A percentile compares a stretch with the other conserved stretches of the same genome.
Evolutionary conservation across 2,888 invertebrate species (phyloP).

Genomic region (Melieria picta): DNA sequence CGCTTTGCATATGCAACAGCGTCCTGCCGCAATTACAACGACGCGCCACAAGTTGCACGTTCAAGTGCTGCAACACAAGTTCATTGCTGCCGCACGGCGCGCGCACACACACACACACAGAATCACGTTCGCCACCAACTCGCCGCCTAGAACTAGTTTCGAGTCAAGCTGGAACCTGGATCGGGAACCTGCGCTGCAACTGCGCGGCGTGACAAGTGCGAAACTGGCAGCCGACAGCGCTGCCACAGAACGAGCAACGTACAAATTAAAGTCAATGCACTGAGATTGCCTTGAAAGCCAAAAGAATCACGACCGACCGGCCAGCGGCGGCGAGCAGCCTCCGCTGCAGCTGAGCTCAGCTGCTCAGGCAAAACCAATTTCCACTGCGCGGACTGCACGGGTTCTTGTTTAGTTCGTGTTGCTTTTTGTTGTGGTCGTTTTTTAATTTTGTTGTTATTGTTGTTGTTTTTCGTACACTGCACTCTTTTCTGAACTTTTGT

Average conservation of each 20-base stretch:
- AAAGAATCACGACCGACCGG: conserved; percentile 40
- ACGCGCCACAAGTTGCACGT: conserved; percentile 33
- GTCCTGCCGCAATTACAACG: not conserved
- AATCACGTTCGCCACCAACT: too few relatives aligned
- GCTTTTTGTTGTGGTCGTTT: too few relatives aligned
- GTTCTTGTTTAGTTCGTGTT: too few relatives aligned
- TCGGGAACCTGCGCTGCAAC: conserved; percentile 6
- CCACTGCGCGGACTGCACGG: not conserved
- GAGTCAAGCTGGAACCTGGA: not conserved
- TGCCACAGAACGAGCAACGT: conserved; percentile 41
- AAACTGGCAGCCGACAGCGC: conserved; percentile 26
- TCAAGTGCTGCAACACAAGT: conserved; percentile 34
- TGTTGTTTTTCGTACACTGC: conserved; percentile 2
- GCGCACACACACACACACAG: not conserved
- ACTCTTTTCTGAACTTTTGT: conserved; percentile 14
- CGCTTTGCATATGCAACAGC: too few relatives aligned
- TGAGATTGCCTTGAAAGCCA: conserved; percentile 51
- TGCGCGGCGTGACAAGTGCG: conserved; percentile 26
- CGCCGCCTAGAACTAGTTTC: not conserved
- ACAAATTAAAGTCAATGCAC: conserved; percentile 51
- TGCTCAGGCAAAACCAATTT: not conserved
- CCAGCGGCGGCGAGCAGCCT: not conserved
- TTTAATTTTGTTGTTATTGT: not conserved
- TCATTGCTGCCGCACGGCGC: not conserved
- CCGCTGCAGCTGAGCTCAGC: not conserved